Evolutionary conservation across 2,113 vertebrate species (phyloP).

Genomic region (Epinephelus lanceolatus): DNA sequence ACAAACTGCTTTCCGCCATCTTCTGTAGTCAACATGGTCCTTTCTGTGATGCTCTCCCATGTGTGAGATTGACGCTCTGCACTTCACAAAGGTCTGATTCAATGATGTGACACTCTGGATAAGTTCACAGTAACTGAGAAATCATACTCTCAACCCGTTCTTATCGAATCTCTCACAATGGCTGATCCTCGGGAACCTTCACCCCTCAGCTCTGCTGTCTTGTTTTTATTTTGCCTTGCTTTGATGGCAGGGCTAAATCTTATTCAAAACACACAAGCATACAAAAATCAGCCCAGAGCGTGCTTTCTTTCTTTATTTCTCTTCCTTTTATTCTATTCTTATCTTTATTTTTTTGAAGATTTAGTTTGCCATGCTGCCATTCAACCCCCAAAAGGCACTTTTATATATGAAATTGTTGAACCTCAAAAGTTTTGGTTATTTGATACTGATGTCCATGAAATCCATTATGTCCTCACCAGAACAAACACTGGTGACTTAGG

Average conservation of each 20-base stretch:
- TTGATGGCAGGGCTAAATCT: conserved; percentile 1
- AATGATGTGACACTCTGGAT: neutral
- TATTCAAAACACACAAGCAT: neutral
- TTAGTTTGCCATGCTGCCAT: conserved; percentile 6
- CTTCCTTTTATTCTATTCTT: neutral
- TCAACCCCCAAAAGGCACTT: conserved; percentile 20
- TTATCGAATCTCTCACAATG: neutral
- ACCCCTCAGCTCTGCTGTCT: neutral
- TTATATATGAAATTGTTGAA: conserved; percentile 23
- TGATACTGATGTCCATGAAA: conserved; percentile 34
- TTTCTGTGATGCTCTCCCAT: neutral
- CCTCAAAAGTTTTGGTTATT: conserved; percentile 17
- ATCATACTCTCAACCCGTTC: neutral
- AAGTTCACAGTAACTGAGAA: neutral
- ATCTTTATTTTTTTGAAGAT: neutral
- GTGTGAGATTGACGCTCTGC: neutral
- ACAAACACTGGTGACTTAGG: conserved; percentile 1
- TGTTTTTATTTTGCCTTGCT: neutral
- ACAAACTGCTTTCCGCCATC: neutral
- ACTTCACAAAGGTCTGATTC: neutral
- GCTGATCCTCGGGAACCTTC: conserved; percentile 8
- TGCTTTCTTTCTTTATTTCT: neutral
- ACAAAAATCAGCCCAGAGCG: neutral
- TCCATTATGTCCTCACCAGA: conserved; percentile 2
- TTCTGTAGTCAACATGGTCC: neutral